Conservation (phyloP, 2,888 invertebrate genomes). For the Entomobrya proxima region DNA sequence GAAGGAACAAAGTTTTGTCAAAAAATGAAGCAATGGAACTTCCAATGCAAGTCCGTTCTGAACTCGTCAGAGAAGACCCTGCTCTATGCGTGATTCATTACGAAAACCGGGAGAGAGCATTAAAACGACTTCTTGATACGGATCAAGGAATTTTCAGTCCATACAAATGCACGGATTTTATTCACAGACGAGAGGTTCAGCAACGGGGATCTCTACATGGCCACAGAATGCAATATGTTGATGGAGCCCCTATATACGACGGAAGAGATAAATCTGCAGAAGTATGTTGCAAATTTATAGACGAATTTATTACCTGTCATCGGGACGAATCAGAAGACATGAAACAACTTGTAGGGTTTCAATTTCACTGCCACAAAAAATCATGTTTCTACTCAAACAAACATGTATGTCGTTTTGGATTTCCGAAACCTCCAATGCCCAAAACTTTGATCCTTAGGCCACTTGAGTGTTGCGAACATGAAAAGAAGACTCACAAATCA, state of each 20-base stretch:
- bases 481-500: not conserved
- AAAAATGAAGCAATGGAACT: slow-evolving; percentile 31
- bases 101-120: slow-evolving; percentile 45
- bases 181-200: slow-evolving; percentile 40
- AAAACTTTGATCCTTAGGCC: slow-evolving; percentile 21
- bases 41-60: slow-evolving; percentile 64
- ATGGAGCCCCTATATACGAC: slow-evolving; percentile 12
- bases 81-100: slow-evolving; percentile 74
- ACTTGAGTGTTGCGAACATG: not conserved
- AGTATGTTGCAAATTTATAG: slow-evolving; percentile 46
- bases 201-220: slow-evolving; percentile 49
- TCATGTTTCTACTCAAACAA: not conserved
- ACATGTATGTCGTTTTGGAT: slow-evolving; percentile 35
- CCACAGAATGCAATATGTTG: slow-evolving; percentile 42
- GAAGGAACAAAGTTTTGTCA: not conserved
- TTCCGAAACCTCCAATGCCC: slow-evolving; percentile 56
- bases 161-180: slow-evolving; percentile 15
- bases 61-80: slow-evolving; percentile 74
- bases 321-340: slow-evolving; percentile 47
- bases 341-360: not conserved
- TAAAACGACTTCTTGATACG: slow-evolving; percentile 22
- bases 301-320: slow-evolving; percentile 64
- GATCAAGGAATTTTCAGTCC: slow-evolving; percentile 12
- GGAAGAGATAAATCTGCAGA: not conserved
- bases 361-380: not conserved